phyloP scores from a whole-genome alignment of 2,113 vertebrate species.

The Stegastes partitus region DNA sequence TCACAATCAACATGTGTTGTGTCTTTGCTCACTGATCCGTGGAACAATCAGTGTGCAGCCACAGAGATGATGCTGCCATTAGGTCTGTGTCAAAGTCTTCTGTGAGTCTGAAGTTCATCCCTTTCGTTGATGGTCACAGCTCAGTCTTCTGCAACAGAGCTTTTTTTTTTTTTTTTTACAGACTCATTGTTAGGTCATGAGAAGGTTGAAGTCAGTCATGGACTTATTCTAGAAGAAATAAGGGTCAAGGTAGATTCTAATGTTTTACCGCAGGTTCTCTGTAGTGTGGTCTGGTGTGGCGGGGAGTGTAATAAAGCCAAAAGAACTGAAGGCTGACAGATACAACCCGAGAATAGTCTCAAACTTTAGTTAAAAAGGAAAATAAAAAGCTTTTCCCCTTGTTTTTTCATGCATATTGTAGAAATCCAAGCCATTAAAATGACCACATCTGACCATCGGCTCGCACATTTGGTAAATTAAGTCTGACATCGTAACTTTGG shows the following conservation, averaged over 20 bases:
- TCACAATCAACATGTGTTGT: neutral
- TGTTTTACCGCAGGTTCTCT: neutral
- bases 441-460: too few relatives aligned
- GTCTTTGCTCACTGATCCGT: slow-evolving; percentile 14
- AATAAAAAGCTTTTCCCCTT: neutral
- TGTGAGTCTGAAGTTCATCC: slow-evolving; percentile 5
- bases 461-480: too few relatives aligned
- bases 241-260: neutral
- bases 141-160: slow-evolving; percentile 39
- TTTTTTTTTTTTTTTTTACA: slow-evolving; percentile 28
- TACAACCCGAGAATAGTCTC: neutral
- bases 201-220: slow-evolving; percentile 33
- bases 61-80: slow-evolving; percentile 32
- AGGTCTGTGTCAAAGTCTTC: slow-evolving; percentile 11
- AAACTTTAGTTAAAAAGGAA: neutral
- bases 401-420: neutral
- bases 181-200: slow-evolving; percentile 22
- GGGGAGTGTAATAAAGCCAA: neutral
- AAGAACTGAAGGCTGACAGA: neutral
- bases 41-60: slow-evolving; percentile 34
- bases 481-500: too few relatives aligned
- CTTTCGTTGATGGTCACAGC: slow-evolving; percentile 25
- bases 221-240: slow-evolving; percentile 31
- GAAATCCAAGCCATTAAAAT: too few relatives aligned
- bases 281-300: neutral